A percentile compares a stretch with the other conserved stretches of the same genome.
Conservation (phyloP, 1,140 invertebrate genomes). For the Ditylenchus dipsaci region DNA sequence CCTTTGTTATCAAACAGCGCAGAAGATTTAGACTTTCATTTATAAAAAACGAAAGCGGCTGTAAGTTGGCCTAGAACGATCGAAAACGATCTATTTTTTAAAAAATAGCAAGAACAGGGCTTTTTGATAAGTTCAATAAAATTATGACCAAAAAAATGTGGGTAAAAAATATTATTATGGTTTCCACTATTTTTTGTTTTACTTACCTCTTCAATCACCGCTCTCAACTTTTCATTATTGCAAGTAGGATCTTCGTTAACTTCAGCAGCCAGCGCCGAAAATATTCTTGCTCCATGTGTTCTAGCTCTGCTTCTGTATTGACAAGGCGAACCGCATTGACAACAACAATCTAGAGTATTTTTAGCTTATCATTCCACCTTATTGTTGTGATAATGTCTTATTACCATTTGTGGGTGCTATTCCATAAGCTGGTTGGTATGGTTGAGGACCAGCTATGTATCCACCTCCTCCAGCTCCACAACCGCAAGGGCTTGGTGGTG, state of each 20-base stretch:
- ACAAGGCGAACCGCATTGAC: conserved; percentile 52
- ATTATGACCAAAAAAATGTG: too few relatives aligned
- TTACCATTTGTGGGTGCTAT: conserved; percentile 13
- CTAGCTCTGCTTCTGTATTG: conserved; percentile 41
- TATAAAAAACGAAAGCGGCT: too few relatives aligned
- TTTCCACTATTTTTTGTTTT: too few relatives aligned
- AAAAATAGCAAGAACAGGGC: too few relatives aligned
- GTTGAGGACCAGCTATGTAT: background rate
- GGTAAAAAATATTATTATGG: conserved; percentile 16
- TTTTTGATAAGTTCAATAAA: too few relatives aligned
- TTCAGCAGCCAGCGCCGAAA: conserved; percentile 41
- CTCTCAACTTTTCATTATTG: conserved; percentile 51
- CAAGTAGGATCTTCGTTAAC: conserved; percentile 54
- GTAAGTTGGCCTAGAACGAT: too few relatives aligned
- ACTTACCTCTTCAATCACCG: conserved; percentile 46
- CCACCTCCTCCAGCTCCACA: conserved; percentile 13
- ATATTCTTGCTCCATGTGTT: conserved; percentile 51
- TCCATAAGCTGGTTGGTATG: conserved; percentile 9
- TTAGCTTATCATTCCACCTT: too few relatives aligned
- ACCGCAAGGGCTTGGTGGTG: conserved; percentile 22
- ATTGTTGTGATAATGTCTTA: too few relatives aligned
- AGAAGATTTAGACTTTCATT: too few relatives aligned
- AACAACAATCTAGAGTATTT: conserved; percentile 34
- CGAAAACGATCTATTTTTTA: too few relatives aligned
- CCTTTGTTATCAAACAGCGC: too few relatives aligned